A percentile compares a stretch with the other conserved stretches of the same genome.
These are phyloP conservation scores for Acanthosepion esculentum DNA, from an alignment of 2,888 invertebrate genomes.

Conservation along the genomic window DNA sequence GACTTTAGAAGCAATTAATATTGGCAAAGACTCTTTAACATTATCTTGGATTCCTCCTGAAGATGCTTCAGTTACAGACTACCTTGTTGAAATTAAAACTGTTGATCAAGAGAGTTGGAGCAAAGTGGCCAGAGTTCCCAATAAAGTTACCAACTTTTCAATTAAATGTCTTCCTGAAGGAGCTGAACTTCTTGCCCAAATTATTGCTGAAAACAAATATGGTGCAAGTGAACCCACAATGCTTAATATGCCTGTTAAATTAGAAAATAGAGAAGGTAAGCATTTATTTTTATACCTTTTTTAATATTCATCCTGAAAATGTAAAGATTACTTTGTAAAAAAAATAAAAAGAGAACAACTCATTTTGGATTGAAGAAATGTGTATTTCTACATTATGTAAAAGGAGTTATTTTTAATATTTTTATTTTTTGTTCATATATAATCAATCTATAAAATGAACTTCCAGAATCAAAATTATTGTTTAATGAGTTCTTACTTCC, in stretches of 20 bases:
- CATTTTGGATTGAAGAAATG: too few species aligned
- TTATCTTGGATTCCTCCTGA: conserved; percentile 71
- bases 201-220: conserved; percentile 85
- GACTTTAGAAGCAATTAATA: conserved; percentile 66
- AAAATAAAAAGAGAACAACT: too few species aligned
- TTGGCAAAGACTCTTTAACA: conserved; percentile 66
- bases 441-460: too few species aligned
- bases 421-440: too few species aligned
- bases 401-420: too few species aligned
- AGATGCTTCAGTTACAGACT: conserved; percentile 70
- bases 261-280: neutral
- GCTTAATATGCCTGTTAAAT: conserved; percentile 64
- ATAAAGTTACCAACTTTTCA: conserved; percentile 60
- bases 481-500: too few species aligned
- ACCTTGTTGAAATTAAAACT: conserved; percentile 75
- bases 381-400: too few species aligned
- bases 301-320: neutral
- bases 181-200: conserved; percentile 86
- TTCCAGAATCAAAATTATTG: too few species aligned
- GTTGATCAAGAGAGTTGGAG: conserved; percentile 85
- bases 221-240: conserved; percentile 69
- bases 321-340: too few species aligned
- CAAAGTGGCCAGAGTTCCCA: conserved; percentile 63
- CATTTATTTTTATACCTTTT: neutral
- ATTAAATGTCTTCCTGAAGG: conserved; percentile 65